Evolutionary conservation across 1,140 invertebrate species (phyloP).

Genomic region (Drosophila jambulina): DNA sequence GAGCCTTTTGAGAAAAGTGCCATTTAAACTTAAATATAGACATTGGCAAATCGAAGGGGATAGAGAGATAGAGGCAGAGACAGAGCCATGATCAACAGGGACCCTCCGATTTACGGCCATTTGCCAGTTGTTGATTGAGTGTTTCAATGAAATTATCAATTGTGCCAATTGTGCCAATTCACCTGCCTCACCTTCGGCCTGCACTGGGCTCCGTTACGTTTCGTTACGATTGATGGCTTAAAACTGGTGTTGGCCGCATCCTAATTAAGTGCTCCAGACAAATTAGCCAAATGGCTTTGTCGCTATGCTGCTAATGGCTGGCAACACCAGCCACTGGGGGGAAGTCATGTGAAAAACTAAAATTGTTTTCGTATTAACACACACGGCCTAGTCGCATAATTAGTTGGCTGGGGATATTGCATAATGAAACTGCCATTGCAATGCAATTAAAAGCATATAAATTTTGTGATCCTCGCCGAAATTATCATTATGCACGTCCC

Average conservation of each 20-base stretch:
- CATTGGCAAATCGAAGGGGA: conserved; percentile 53
- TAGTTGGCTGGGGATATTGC: conserved; percentile 51
- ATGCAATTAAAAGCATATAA: conserved; percentile 80
- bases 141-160: conserved; percentile 82
- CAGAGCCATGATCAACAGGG: background rate
- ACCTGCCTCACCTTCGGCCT: conserved; percentile 27
- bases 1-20: conserved; percentile 81
- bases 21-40: conserved; percentile 84
- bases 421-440: conserved; percentile 71
- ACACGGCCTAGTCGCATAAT: conserved; percentile 44
- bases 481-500: conserved; percentile 62
- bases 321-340: conserved; percentile 7
- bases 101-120: conserved; percentile 72
- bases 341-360: conserved; percentile 42
- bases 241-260: background rate
- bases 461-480: conserved; percentile 47
- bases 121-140: conserved; percentile 76
- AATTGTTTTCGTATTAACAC: conserved; percentile 57
- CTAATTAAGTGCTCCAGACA: conserved; percentile 41
- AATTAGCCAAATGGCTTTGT: conserved; percentile 49
- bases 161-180: conserved; percentile 71
- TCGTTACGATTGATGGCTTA: conserved; percentile 3
- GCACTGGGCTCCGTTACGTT: too few relatives aligned
- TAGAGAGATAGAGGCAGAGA: background rate
- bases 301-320: conserved; percentile 24